Evolutionary conservation across 2,113 vertebrate genomes (phyloP).

Genomic region (crab-eating macaque (Macaca fascicularis)): DNA sequence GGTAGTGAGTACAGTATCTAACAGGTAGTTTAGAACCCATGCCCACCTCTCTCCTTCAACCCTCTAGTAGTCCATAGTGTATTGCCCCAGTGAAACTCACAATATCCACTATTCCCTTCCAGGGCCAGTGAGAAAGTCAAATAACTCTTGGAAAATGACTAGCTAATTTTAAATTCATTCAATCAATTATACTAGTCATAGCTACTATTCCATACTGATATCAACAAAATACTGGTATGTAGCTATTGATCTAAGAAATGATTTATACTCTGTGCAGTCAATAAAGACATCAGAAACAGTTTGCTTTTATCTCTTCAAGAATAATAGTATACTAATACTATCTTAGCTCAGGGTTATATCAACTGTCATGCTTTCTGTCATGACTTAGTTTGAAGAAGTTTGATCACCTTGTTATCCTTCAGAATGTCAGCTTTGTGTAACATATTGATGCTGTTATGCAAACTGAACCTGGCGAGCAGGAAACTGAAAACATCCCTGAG

Average conservation of each 20-base stretch:
- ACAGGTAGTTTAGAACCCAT: too few relatives aligned
- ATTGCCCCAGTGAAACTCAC: too few relatives aligned
- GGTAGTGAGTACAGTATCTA: too few relatives aligned
- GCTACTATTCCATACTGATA: background rate
- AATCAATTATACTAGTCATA: background rate
- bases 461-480: background rate
- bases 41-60: too few relatives aligned
- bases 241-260: background rate
- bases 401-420: background rate
- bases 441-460: background rate
- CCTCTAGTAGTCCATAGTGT: too few relatives aligned
- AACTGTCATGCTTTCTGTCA: background rate
- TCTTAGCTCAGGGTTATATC: background rate
- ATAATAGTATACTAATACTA: background rate
- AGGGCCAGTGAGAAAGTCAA: background rate
- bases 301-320: background rate
- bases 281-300: background rate
- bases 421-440: background rate
- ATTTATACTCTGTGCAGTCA: background rate
- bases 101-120: background rate
- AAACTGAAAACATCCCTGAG: background rate
- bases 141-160: background rate
- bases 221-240: background rate
- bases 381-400: background rate
- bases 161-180: background rate